Evolutionary conservation across 2,113 vertebrate genomes (phyloP).

Genomic region (Callipepla squamata): DNA sequence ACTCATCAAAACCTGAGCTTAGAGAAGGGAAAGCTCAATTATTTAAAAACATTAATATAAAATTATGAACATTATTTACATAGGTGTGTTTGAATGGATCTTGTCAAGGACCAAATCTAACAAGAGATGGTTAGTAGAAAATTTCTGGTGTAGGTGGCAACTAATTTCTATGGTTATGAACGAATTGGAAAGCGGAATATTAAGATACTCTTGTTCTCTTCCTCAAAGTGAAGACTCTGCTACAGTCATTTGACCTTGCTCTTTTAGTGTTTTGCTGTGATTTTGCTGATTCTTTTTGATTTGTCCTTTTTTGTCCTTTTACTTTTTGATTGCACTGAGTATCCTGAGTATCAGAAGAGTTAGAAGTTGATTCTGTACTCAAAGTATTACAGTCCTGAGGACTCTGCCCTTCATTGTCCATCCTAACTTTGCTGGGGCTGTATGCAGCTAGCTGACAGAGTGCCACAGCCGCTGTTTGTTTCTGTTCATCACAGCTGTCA

Average conservation of each 20-base stretch:
- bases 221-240: constrained; percentile 80
- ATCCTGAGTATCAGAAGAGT: neutral
- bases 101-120: neutral
- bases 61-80: constrained; percentile 72
- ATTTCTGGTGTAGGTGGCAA: neutral
- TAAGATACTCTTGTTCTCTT: constrained; percentile 85
- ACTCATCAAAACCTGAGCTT: constrained; percentile 57
- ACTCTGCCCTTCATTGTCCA: constrained; percentile 12
- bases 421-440: constrained; percentile 64
- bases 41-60: constrained; percentile 68
- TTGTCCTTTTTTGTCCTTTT: constrained; percentile 82
- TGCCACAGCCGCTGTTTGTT: constrained; percentile 92
- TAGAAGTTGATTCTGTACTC: neutral
- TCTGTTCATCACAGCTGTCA: constrained; percentile 88
- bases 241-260: constrained; percentile 73
- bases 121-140: neutral
- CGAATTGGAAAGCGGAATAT: neutral
- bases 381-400: constrained; percentile 23
- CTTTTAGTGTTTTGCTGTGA: constrained; percentile 79
- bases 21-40: constrained; percentile 25
- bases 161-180: neutral
- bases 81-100: neutral
- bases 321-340: constrained; percentile 55
- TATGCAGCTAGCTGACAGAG: constrained; percentile 92
- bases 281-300: constrained; percentile 69